These are phyloP conservation scores for Hypocryptadius cinnamomeus DNA, from an alignment of 2,113 vertebrate species.

Conservation along the genomic window DNA sequence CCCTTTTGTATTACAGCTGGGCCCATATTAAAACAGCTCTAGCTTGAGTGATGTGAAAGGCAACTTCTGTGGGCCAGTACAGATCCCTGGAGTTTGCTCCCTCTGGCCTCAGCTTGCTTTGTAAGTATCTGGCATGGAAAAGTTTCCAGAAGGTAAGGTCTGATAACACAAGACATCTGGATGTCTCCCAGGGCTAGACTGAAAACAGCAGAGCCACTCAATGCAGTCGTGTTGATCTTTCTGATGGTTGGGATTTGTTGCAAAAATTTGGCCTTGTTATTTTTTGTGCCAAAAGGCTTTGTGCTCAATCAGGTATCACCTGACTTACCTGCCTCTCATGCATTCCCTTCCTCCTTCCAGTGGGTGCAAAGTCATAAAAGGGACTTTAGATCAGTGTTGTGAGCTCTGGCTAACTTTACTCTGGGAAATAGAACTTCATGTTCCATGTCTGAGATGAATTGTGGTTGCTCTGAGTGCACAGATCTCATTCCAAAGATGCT, in stretches of 20 bases:
- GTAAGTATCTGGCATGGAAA: not conserved
- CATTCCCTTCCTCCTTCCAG: fast-evolving
- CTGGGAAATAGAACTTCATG: not conserved
- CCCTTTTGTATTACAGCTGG: not conserved
- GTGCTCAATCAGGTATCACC: not conserved
- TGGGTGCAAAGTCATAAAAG: not conserved
- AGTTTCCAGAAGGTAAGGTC: not conserved
- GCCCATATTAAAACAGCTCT: not conserved
- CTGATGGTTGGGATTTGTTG: not conserved
- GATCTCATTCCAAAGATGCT: not conserved
- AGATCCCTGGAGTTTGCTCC: not conserved
- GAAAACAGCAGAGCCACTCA: not conserved
- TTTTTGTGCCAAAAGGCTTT: not conserved
- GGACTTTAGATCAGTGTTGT: not conserved
- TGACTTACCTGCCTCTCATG: not conserved
- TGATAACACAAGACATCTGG: not conserved
- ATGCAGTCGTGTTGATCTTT: not conserved
- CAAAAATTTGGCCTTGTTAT: not conserved
- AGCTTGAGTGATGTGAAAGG: not conserved
- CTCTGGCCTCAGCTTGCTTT: not conserved
- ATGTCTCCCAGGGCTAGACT: not conserved
- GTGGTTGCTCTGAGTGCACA: not conserved
- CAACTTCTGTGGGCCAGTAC: not conserved
- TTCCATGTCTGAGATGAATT: fast-evolving
- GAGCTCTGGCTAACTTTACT: not conserved